Base-by-base conservation (phyloP, 2,113 vertebrate genomes). In the Bufo bufo region DNA sequence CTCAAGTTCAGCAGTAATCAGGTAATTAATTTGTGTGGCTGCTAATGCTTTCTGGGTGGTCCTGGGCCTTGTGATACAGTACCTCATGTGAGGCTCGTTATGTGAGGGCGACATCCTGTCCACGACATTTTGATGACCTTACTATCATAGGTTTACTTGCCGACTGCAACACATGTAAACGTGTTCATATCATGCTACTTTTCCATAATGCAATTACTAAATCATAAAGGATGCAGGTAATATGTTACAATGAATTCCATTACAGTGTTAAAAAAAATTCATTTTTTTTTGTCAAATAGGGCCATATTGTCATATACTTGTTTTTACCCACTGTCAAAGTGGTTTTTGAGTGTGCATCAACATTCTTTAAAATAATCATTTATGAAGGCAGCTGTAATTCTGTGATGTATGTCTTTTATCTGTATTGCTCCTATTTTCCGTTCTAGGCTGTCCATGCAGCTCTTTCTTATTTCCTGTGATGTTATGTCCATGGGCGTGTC, bases 1-100 rank as follows among this genome's bases (percentile, higher is more conserved):
- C 85, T 23, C 61, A 87, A 79, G 66, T 74, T 87, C 43, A 56
- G 20, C 54, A 74, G 65, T 87, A 82, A 82, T 87, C 65, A 49
- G 71, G 14, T 83, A 74, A 88, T 88, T 88, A 63, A 77, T 77
- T 56, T 87, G 7, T 80, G 3, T 47, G 50, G 9, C 69, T n/a
- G 20, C 23, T 43, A n/a, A 50, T 50, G 17, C 54, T 11, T 87
- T 77, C 69, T 84, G 87, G 80, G 87, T 77, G 80, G 87, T 84
- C 87, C 13, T 50, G 47, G 59, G 65, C 20, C 65, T 84, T 84
- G 63, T 84, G 63, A 84, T 84, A 69, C 63, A 69, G 17, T 66
- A 33, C 33, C 33, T 33, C 58, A 58, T 65, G 43, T 82, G 43
- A 65, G 59, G 80, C 20, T 50, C 47, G 23, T n/a, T 66, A 7